Conservation (phyloP, 1,140 invertebrate species). For the Tetragnatha versicolor region DNA sequence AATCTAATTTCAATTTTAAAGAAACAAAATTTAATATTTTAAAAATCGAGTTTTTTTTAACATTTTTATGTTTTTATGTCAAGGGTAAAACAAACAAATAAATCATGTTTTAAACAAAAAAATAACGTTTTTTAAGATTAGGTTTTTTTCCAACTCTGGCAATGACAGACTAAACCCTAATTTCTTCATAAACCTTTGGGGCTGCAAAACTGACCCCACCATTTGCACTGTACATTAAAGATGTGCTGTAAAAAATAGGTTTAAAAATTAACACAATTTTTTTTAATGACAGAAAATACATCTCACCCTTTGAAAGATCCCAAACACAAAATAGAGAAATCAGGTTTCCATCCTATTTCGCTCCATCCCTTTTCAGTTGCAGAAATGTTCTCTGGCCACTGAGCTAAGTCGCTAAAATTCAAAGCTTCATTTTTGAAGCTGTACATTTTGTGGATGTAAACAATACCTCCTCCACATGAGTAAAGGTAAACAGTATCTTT, state of each 20-base stretch:
- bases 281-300: neutral
- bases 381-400: neutral
- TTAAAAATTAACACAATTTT: neutral
- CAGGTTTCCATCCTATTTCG: conserved; percentile 21
- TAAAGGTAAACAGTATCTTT: conserved; percentile 27
- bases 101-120: too few species aligned
- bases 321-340: neutral
- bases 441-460: neutral
- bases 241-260: neutral
- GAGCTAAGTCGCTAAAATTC: conserved; percentile 16
- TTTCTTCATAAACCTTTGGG: too few species aligned
- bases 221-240: too few species aligned
- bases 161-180: too few species aligned
- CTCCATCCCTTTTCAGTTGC: neutral
- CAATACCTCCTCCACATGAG: neutral
- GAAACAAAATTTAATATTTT: too few species aligned
- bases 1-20: too few species aligned
- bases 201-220: too few species aligned
- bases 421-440: neutral
- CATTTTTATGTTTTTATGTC: too few species aligned
- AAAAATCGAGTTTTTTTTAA: too few species aligned
- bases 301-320: conserved; percentile 25
- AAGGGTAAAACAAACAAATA: too few species aligned
- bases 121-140: too few species aligned
- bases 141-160: too few species aligned